Conservation (phyloP, 2,888 invertebrate genomes). For the Synergus laeviventris region DNA sequence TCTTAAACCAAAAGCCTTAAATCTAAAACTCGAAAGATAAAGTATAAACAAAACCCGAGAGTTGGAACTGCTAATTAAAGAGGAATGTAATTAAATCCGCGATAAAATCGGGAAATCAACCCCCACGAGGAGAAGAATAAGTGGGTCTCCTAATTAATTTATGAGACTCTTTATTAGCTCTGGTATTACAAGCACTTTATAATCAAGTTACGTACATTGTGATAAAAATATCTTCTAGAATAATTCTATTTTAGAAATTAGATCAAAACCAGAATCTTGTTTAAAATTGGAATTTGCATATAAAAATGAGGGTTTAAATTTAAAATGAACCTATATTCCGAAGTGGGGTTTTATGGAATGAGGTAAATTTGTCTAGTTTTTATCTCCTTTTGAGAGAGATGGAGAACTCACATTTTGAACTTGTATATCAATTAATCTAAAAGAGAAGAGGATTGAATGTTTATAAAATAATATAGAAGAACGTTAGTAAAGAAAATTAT, state of each 20-base stretch:
- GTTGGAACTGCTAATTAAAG: neutral
- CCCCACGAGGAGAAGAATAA: neutral
- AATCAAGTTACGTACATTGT: slow-evolving; percentile 1
- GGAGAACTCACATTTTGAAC: no score
- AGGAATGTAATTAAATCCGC: neutral
- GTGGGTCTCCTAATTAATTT: slow-evolving; percentile 6
- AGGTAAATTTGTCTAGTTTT: neutral
- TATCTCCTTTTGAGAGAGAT: no score
- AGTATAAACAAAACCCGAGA: neutral
- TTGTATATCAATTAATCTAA: neutral
- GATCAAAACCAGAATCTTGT: neutral
- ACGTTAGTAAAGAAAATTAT: neutral
- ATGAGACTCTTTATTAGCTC: neutral
- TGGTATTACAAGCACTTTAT: neutral
- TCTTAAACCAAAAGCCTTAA: neutral
- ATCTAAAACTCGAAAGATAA: neutral
- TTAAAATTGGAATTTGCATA: neutral
- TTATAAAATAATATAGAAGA: neutral
- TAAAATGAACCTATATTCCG: neutral
- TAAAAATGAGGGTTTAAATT: neutral
- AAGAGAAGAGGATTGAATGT: neutral
- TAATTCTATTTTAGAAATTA: neutral
- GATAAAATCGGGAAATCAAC: slow-evolving; percentile 2
- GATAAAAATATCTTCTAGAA: neutral
- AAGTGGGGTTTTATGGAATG: neutral